A percentile compares a stretch with the other conserved stretches of the same genome.
Conservation (phyloP, 2,113 vertebrate genomes). For the Boulengeromyrus knoepffleri region DNA sequence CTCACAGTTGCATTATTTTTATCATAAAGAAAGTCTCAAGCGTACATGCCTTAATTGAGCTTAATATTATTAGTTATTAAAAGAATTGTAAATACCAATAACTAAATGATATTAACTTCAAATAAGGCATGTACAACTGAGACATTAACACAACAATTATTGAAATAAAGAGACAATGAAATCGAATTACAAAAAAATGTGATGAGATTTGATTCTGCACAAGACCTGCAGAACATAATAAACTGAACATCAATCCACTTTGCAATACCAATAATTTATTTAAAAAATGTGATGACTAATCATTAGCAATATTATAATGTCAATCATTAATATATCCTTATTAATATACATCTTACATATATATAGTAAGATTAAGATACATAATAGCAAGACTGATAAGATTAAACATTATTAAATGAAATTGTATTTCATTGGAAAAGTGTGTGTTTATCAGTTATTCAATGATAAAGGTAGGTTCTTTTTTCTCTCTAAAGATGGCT, state of each 20-base stretch:
- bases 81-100: neutral
- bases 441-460: neutral
- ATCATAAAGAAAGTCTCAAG: conserved; percentile 30
- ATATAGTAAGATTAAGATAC: neutral
- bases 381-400: neutral
- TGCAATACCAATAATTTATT: conserved; percentile 15
- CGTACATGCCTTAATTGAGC: neutral
- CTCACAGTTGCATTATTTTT: conserved; percentile 36
- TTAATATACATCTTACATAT: neutral
- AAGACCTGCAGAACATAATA: neutral
- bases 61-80: neutral
- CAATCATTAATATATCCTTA: neutral
- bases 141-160: neutral
- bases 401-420: neutral
- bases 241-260: neutral
- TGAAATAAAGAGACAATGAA: neutral
- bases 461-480: neutral
- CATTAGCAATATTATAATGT: neutral
- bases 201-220: neutral
- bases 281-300: neutral
- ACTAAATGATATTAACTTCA: neutral
- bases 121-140: neutral
- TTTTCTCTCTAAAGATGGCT: neutral
- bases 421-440: neutral
- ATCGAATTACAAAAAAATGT: neutral